These are phyloP conservation scores for Collichthys lucidus DNA, from an alignment of 2,113 vertebrate genomes.

Conservation along the genomic window DNA sequence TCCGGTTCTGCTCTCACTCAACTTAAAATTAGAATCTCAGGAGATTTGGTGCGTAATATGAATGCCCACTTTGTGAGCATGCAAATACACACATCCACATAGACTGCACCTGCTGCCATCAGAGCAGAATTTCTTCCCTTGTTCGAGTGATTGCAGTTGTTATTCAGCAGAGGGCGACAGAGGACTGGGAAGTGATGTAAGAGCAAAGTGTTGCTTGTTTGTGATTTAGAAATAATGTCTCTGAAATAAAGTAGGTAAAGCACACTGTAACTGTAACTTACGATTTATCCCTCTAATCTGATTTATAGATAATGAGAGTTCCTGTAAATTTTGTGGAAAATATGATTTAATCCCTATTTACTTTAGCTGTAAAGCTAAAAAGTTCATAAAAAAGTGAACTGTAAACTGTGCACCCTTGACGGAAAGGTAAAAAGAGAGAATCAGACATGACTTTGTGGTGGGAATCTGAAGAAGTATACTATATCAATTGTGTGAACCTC, in stretches of 20 bases:
- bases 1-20: constrained; percentile 12
- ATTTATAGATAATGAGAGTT: not conserved
- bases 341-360: not conserved
- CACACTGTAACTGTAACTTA: too few species aligned
- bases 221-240: not conserved
- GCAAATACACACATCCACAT: not conserved
- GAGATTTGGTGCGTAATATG: not conserved
- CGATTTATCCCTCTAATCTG: not conserved
- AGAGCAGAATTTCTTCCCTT: not conserved
- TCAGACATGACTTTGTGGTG: not conserved
- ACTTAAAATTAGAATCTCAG: constrained; percentile 37
- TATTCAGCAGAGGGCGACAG: constrained; percentile 45
- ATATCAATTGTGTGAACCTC: not conserved
- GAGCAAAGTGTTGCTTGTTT: not conserved
- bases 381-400: too few species aligned
- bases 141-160: constrained; percentile 1
- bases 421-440: not conserved
- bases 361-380: too few species aligned
- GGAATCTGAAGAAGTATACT: not conserved
- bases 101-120: not conserved
- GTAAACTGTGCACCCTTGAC: not conserved
- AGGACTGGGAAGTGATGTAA: not conserved
- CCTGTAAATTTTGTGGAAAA: not conserved
- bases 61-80: constrained; percentile 6
- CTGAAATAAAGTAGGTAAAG: too few species aligned